Evolutionary conservation across 35 echinoderm and acorn worm species (phyloP).

Genomic region (Diadema setosum): DNA sequence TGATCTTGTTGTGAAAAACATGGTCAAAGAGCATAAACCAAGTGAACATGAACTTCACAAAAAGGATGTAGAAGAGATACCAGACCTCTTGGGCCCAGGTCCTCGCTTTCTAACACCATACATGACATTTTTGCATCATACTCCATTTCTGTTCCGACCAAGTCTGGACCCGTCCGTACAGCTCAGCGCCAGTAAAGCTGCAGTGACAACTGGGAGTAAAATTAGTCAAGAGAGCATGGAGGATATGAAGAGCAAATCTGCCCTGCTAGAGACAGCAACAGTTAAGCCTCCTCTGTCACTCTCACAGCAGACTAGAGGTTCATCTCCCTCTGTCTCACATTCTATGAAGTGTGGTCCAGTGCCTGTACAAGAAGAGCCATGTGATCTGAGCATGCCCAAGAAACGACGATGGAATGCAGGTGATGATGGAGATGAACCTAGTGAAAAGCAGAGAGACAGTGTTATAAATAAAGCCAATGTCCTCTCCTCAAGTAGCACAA

Average conservation of each 20-base stretch:
- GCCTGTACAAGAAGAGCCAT: slow-evolving; percentile 87
- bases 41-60: slow-evolving; percentile 8
- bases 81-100: not conserved
- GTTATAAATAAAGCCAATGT: not conserved
- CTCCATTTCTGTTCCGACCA: not conserved
- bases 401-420: slow-evolving; percentile 18
- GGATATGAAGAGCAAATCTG: not conserved
- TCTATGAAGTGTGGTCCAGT: not conserved
- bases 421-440: not conserved
- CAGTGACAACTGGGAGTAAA: not conserved
- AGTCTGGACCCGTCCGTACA: not conserved
- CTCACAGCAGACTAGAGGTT: not conserved
- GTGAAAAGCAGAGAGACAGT: not conserved
- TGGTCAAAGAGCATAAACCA: slow-evolving; percentile 2
- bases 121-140: not conserved
- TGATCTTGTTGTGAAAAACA: slow-evolving; percentile 73
- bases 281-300: not conserved
- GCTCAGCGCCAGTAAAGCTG: no score
- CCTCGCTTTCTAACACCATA: slow-evolving; percentile 18
- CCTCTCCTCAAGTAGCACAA: not conserved
- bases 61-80: slow-evolving; percentile 7
- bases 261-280: not conserved
- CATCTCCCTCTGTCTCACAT: not conserved
- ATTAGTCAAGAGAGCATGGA: not conserved
- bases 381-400: slow-evolving; percentile 96